Conservation (phyloP, 2,113 vertebrate species). For the Prunella fulvescens region DNA sequence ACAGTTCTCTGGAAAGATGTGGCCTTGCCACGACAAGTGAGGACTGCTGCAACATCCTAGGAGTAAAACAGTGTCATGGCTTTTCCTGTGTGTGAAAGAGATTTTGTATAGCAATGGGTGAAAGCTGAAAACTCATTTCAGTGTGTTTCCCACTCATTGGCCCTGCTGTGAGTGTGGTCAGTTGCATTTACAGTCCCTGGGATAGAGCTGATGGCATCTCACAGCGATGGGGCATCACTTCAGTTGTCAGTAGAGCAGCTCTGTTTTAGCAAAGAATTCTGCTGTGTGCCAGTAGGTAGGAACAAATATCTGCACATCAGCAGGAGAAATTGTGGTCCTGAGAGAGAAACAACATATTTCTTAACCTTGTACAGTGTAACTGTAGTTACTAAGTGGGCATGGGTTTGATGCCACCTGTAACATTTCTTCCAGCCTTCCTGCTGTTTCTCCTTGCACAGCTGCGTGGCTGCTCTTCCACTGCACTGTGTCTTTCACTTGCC, state of each 20-base stretch:
- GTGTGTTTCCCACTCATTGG: neutral
- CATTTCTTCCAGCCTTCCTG: neutral
- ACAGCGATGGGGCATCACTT: neutral
- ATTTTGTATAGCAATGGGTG: neutral
- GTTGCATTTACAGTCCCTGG: neutral
- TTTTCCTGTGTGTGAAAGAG: neutral
- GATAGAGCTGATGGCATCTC: neutral
- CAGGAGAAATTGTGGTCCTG: neutral
- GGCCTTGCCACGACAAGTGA: neutral
- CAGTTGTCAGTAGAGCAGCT: neutral
- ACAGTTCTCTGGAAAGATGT: neutral
- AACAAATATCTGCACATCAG: neutral
- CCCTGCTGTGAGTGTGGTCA: neutral
- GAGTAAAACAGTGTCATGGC: neutral
- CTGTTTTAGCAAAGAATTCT: neutral
- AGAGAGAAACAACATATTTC: neutral
- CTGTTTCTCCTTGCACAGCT: neutral
- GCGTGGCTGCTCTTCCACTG: neutral
- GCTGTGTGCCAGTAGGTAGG: neutral
- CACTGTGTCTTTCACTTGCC: neutral
- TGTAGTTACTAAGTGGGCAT: neutral
- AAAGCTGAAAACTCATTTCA: neutral
- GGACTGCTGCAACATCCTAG: neutral
- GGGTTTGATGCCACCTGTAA: neutral
- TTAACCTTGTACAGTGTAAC: neutral